A percentile compares a stretch with the other conserved stretches of the same genome.
These are phyloP conservation scores for Pseudolycoriella hygida DNA, from an alignment of 2,888 invertebrate species.

Conservation along the genomic window DNA sequence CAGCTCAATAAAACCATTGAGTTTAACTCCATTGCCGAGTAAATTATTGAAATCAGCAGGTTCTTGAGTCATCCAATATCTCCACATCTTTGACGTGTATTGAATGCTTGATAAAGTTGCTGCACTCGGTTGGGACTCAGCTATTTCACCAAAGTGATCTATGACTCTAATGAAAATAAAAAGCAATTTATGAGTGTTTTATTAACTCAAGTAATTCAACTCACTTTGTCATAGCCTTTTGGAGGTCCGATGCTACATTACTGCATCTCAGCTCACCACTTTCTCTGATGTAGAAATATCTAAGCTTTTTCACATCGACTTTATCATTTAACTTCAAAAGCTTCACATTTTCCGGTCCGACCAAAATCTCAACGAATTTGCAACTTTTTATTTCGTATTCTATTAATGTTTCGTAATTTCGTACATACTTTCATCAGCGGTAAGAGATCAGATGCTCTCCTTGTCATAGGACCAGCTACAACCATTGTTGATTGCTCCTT, in stretches of 20 bases:
- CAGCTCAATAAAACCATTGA: constrained; percentile 35
- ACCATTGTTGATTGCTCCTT: constrained; percentile 60
- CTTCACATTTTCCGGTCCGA: constrained; percentile 31
- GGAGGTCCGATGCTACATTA: constrained; percentile 47
- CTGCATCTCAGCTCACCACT: constrained; percentile 57
- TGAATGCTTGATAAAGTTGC: constrained; percentile 20
- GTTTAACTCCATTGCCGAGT: constrained; percentile 41
- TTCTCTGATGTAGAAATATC: constrained; percentile 58
- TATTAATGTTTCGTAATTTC: too few relatives aligned
- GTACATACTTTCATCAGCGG: constrained; percentile 58
- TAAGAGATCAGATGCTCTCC: constrained; percentile 58
- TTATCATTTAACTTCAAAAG: constrained; percentile 37
- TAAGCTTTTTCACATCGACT: constrained; percentile 47
- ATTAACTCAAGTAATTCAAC: background rate
- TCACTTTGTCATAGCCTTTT: constrained; percentile 37
- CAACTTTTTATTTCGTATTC: too few relatives aligned
- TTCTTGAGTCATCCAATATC: constrained; percentile 58
- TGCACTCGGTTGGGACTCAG: constrained; percentile 20
- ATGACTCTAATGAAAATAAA: constrained; percentile 21
- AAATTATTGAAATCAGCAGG: constrained; percentile 39
- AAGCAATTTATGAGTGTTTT: background rate
- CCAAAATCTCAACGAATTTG: constrained; percentile 14
- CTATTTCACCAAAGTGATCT: constrained; percentile 26
- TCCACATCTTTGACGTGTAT: constrained; percentile 43
- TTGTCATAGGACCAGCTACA: constrained; percentile 64